These are phyloP conservation scores for Tenualosa thibaudeaui DNA, from an alignment of 2,797 vertebrate genomes.

Conservation along the genomic window DNA sequence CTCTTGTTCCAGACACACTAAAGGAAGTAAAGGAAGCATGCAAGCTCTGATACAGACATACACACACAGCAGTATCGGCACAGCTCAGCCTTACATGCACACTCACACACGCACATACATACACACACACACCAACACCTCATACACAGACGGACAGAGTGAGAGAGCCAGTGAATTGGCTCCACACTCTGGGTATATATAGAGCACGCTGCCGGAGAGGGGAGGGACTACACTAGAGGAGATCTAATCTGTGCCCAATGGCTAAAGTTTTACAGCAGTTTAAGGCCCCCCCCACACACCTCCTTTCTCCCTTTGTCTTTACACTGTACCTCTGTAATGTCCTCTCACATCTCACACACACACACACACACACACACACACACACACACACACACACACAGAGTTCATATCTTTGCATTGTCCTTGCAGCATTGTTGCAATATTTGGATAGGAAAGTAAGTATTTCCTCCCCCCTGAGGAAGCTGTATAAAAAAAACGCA, in stretches of 20 bases:
- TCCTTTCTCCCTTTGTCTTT: neutral
- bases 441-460: conserved; percentile 1
- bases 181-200: conserved; percentile 66
- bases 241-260: conserved; percentile 73
- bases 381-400: no score
- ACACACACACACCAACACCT: conserved; percentile 33
- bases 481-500: neutral
- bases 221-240: conserved; percentile 67
- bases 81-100: neutral
- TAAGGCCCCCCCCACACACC: conserved; percentile 33
- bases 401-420: neutral
- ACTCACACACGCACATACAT: conserved; percentile 15
- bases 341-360: no score
- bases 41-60: conserved; percentile 29
- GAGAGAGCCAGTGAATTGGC: conserved; percentile 55
- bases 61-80: conserved; percentile 28
- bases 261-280: conserved; percentile 60
- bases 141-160: conserved; percentile 44
- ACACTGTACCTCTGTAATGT: neutral
- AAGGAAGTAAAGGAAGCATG: conserved; percentile 29
- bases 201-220: conserved; percentile 64
- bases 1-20: conserved; percentile 38
- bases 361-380: no score
- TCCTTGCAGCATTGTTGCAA: neutral
- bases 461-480: neutral